These are phyloP conservation scores for Myrmophylax atrothorax DNA, from an alignment of 2,113 vertebrate genomes.

Conservation along the genomic window DNA sequence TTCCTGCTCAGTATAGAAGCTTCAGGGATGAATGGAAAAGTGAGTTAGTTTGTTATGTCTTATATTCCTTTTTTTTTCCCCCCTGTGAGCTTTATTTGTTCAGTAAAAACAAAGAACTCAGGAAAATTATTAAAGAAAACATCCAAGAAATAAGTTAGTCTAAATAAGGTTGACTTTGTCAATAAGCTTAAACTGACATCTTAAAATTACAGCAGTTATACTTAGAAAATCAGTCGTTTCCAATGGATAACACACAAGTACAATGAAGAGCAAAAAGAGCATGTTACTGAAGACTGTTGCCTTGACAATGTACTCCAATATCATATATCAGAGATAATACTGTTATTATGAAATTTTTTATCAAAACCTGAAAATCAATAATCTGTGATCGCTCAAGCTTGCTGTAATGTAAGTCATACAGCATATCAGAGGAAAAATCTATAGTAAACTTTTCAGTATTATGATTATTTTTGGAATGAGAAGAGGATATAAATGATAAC, in stretches of 20 bases:
- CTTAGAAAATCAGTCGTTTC: not conserved
- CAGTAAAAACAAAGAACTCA: not conserved
- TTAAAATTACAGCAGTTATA: not conserved
- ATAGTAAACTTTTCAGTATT: not conserved
- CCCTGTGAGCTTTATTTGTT: not conserved
- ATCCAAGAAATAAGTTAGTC: not conserved
- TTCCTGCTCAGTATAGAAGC: not conserved
- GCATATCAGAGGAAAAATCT: not conserved
- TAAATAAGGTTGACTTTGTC: not conserved
- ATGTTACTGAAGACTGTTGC: not conserved
- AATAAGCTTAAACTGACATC: not conserved
- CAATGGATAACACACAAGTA: not conserved
- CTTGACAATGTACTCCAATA: slow-evolving; percentile 5
- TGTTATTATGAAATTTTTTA: slow-evolving; percentile 37
- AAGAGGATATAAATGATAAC: not conserved
- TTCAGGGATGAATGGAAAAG: not conserved
- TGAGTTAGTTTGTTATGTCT: not conserved
- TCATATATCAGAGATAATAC: not conserved
- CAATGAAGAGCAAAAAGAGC: not conserved
- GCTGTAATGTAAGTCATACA: not conserved
- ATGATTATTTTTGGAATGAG: not conserved
- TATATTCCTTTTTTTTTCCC: not conserved
- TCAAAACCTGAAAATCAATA: slow-evolving; percentile 53
- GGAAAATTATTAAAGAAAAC: not conserved
- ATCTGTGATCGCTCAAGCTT: not conserved